Evolutionary conservation across 2,888 invertebrate species (phyloP).

Genomic region (Thumatha senex): DNA sequence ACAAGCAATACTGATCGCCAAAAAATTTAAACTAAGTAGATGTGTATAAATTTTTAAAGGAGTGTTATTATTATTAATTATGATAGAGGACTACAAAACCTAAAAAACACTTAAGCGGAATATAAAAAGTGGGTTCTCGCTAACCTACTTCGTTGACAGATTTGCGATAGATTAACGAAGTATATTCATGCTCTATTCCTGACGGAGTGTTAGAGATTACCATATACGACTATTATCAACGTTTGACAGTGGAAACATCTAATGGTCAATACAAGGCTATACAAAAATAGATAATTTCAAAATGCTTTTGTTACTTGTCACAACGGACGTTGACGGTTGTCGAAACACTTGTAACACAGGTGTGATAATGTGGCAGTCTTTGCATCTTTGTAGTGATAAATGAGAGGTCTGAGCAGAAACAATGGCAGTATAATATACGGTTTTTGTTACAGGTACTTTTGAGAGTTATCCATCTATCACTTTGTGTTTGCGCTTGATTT

Average conservation of each 20-base stretch:
- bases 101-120: neutral
- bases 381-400: slow-evolving; percentile 61
- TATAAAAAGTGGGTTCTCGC: neutral
- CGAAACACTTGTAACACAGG: slow-evolving; percentile 68
- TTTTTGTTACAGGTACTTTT: slow-evolving; percentile 67
- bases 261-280: slow-evolving; percentile 56
- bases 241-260: slow-evolving; percentile 44
- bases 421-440: slow-evolving; percentile 65
- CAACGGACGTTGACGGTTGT: slow-evolving; percentile 69
- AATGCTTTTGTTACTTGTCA: slow-evolving; percentile 65
- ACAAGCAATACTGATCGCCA: neutral
- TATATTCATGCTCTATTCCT: too few species aligned
- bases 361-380: slow-evolving; percentile 63
- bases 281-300: slow-evolving; percentile 49
- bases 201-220: too few species aligned
- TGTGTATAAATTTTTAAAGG: too few species aligned
- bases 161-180: too few species aligned
- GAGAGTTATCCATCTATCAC: slow-evolving; percentile 62
- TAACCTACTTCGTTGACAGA: too few species aligned
- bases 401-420: slow-evolving; percentile 66
- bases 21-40: neutral
- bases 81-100: neutral
- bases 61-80: too few species aligned
- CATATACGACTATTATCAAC: too few species aligned
- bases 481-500: slow-evolving; percentile 42